Evolutionary conservation across 2,888 invertebrate species (phyloP).

Genomic region (Empis livida): DNA sequence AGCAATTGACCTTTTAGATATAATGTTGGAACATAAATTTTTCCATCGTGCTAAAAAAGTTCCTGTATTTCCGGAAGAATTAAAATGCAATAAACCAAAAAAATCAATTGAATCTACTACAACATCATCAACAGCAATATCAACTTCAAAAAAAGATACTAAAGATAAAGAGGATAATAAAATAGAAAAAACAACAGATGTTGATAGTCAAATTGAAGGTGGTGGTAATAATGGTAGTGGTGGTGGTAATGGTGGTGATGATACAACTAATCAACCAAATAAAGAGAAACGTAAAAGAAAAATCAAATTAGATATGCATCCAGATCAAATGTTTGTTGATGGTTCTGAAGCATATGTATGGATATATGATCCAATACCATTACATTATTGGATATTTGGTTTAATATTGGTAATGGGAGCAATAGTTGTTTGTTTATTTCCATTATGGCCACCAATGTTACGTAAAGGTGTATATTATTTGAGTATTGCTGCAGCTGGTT

Average conservation of each 20-base stretch:
- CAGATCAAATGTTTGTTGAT: slow-evolving; percentile 88
- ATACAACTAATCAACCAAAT: slow-evolving; percentile 5
- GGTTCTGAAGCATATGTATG: slow-evolving; percentile 93
- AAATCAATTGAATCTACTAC: slow-evolving; percentile 9
- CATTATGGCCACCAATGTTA: slow-evolving; percentile 94
- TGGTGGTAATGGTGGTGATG: slow-evolving; percentile 14
- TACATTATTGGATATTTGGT: slow-evolving; percentile 91
- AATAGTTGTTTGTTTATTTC: slow-evolving; percentile 92
- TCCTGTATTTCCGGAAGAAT: slow-evolving; percentile 37
- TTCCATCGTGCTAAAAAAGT: slow-evolving; percentile 91
- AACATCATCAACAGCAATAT: slow-evolving; percentile 3
- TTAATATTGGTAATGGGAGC: slow-evolving; percentile 79
- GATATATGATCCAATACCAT: slow-evolving; percentile 94
- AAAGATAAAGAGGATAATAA: slow-evolving; percentile 6
- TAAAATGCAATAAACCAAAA: slow-evolving; percentile 15
- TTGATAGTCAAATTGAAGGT: slow-evolving; percentile 36
- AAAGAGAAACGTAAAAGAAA: slow-evolving; percentile 70
- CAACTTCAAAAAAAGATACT: neutral
- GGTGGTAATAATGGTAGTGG: slow-evolving; percentile 14
- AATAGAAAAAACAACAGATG: slow-evolving; percentile 25
- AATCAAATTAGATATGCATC: slow-evolving; percentile 94
- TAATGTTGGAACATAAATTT: slow-evolving; percentile 82
- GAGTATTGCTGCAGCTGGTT: slow-evolving; percentile 87
- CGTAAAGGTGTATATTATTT: slow-evolving; percentile 92
- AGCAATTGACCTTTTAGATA: slow-evolving; percentile 65